Evolutionary conservation across 35 echinoderm and acorn worm species (phyloP).

Genomic region (Chiridota heheva): DNA sequence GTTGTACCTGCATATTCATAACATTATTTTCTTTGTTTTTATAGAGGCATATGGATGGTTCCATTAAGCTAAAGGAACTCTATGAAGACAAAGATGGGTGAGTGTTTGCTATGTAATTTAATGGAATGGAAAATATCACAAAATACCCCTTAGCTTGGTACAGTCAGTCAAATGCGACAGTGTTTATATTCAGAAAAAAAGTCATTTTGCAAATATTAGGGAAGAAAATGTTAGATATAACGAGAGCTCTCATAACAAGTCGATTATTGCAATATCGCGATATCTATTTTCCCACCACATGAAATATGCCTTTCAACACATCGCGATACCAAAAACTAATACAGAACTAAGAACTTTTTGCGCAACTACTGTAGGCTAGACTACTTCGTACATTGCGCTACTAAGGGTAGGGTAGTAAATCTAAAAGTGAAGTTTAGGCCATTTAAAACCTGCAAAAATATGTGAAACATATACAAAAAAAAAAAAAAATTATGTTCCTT

Average conservation of each 20-base stretch:
- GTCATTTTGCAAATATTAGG: background rate
- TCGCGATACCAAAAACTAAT: too few relatives aligned
- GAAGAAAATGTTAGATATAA: background rate
- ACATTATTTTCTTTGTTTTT: conserved; percentile 7
- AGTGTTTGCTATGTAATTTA: conserved; percentile 9
- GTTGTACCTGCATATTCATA: background rate
- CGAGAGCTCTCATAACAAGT: background rate
- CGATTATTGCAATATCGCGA: too few relatives aligned
- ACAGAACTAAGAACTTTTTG: too few relatives aligned
- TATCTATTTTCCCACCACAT: too few relatives aligned
- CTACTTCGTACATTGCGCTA: too few relatives aligned
- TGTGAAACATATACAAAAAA: too few relatives aligned
- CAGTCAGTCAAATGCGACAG: background rate
- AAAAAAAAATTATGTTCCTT: too few relatives aligned
- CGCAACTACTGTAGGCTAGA: too few relatives aligned
- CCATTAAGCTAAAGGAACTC: conserved; percentile 62
- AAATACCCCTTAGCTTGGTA: background rate
- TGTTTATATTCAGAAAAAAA: background rate
- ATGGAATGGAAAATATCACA: background rate
- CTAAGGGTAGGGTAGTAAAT: too few relatives aligned
- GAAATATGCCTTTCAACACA: too few relatives aligned
- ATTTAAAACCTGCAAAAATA: too few relatives aligned
- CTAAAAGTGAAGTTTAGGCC: too few relatives aligned
- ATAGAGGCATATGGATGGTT: conserved; percentile 68
- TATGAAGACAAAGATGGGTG: conserved; percentile 99